A percentile compares a stretch with the other conserved stretches of the same genome.
Evolutionary conservation across 2,113 vertebrate species (phyloP).

Genomic region (Triplophysa siluroides): DNA sequence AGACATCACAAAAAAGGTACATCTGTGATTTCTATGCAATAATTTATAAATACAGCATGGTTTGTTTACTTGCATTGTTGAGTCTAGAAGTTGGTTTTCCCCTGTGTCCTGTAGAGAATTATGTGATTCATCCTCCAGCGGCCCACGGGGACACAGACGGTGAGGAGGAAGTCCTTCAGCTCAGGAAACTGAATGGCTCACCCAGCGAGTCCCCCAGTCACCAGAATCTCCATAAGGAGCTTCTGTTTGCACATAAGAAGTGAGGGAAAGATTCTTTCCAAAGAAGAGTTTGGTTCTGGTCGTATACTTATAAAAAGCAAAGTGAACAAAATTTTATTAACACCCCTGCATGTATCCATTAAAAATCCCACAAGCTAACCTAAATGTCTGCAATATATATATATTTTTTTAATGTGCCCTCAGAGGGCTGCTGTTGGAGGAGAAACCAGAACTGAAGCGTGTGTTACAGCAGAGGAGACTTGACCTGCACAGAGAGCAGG

Average conservation of each 20-base stretch:
- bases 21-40: not conserved
- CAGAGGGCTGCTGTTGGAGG: slow-evolving; percentile 73
- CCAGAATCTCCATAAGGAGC: slow-evolving; percentile 76
- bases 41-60: not conserved
- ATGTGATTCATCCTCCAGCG: not conserved
- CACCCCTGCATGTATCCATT: too few species aligned
- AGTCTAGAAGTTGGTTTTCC: not conserved
- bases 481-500: slow-evolving; percentile 71
- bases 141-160: slow-evolving; percentile 48
- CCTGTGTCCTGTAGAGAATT: slow-evolving; percentile 58
- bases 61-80: not conserved
- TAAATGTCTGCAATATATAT: not conserved
- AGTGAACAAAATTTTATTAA: too few species aligned
- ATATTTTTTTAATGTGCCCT: not conserved
- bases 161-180: slow-evolving; percentile 56
- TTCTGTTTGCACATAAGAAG: slow-evolving; percentile 79
- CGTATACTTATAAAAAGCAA: too few species aligned
- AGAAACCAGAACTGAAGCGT: slow-evolving; percentile 73
- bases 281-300: not conserved
- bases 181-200: slow-evolving; percentile 69
- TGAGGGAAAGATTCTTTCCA: slow-evolving; percentile 35
- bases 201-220: slow-evolving; percentile 65
- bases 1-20: slow-evolving; percentile 71
- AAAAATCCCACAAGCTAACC: too few species aligned
- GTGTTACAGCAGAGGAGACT: slow-evolving; percentile 73